These are phyloP conservation scores for Notodromas monacha DNA, from an alignment of 2,888 invertebrate species.

Conservation along the genomic window DNA sequence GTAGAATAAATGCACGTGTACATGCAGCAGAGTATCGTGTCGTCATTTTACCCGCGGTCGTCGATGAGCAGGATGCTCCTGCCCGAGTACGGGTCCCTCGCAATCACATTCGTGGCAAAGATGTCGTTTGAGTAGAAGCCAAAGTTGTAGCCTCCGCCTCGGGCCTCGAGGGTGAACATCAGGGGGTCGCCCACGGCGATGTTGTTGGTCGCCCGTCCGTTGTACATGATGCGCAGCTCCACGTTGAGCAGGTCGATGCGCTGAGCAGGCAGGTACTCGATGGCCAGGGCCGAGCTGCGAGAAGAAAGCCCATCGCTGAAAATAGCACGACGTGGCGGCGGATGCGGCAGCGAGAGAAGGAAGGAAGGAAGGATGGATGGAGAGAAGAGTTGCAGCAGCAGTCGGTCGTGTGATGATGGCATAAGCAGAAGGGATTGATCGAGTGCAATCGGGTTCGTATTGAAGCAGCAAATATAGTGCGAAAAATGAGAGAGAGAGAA, in stretches of 20 bases:
- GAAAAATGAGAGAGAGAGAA: too few relatives aligned
- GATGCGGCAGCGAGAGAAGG: too few relatives aligned
- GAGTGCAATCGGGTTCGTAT: too few relatives aligned
- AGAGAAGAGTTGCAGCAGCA: too few relatives aligned
- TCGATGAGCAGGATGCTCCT: constrained; percentile 62
- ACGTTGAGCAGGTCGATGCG: constrained; percentile 43
- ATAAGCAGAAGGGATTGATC: too few relatives aligned
- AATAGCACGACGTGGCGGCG: too few relatives aligned
- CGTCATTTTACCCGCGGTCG: constrained; percentile 51
- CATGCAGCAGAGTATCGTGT: too few relatives aligned
- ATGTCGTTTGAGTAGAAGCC: constrained; percentile 26
- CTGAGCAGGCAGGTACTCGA: constrained; percentile 65
- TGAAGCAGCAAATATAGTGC: too few relatives aligned
- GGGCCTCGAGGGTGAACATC: constrained; percentile 41
- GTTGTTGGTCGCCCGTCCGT: constrained; percentile 62
- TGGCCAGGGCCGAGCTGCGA: constrained; percentile 53
- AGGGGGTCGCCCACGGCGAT: constrained; percentile 72
- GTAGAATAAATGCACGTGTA: too few relatives aligned
- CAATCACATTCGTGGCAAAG: constrained; percentile 68
- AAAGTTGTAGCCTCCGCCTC: background rate
- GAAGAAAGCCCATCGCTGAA: too few relatives aligned
- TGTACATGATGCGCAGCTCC: constrained; percentile 55
- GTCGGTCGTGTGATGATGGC: too few relatives aligned
- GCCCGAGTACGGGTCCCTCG: constrained; percentile 65
- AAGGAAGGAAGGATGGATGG: too few relatives aligned